Evolutionary conservation across 2,888 invertebrate species (phyloP).

Genomic region (Bugulina stolonifera): DNA sequence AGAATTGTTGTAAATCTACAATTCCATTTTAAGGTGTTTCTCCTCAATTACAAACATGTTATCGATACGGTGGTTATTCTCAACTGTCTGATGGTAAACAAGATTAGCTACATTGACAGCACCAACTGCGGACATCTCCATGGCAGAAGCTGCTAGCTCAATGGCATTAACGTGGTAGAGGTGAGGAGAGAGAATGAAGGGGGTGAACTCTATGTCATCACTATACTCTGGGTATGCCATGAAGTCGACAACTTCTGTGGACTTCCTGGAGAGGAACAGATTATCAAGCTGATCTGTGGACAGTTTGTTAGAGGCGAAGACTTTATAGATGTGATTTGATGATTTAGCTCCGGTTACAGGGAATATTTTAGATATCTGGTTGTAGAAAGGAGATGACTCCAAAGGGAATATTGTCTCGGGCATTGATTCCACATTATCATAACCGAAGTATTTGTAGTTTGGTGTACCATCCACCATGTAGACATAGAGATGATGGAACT

Average conservation of each 20-base stretch:
- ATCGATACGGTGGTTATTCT: constrained; percentile 41
- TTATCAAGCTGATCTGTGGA: constrained; percentile 52
- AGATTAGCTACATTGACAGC: constrained; percentile 62
- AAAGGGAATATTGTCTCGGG: constrained; percentile 55
- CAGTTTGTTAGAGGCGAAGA: constrained; percentile 58
- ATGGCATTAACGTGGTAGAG: constrained; percentile 62
- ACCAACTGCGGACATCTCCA: constrained; percentile 64
- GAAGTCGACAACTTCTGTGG: constrained; percentile 41
- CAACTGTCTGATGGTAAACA: constrained; percentile 52
- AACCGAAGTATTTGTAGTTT: constrained; percentile 54
- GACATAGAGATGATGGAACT: constrained; percentile 58
- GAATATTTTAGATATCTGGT: constrained; percentile 54
- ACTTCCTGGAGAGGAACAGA: constrained; percentile 53
- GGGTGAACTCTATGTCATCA: constrained; percentile 40
- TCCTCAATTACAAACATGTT: constrained; percentile 30
- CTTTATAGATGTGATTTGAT: constrained; percentile 56
- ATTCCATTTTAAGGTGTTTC: constrained; percentile 2
- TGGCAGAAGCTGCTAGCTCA: constrained; percentile 64
- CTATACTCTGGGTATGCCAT: constrained; percentile 44
- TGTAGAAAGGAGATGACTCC: constrained; percentile 55
- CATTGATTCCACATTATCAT: constrained; percentile 41
- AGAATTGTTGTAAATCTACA: neutral
- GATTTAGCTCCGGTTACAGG: constrained; percentile 36
- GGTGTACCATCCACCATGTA: constrained; percentile 59
- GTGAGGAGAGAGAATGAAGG: constrained; percentile 57